Conservation (phyloP, 2,888 invertebrate species). For the Diabrotica balteata region DNA sequence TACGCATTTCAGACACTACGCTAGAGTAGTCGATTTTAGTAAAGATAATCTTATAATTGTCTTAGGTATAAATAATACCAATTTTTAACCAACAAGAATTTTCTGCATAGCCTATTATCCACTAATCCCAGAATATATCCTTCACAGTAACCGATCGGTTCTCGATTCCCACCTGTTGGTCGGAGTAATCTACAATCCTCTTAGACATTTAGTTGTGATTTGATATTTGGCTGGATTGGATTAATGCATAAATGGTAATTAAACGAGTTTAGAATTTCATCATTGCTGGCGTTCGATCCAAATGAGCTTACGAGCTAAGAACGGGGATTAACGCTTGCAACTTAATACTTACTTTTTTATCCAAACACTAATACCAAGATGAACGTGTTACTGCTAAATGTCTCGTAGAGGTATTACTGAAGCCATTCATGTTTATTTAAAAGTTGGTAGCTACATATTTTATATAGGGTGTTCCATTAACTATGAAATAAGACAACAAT, state of each 20-base stretch:
- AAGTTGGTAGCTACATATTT: too few relatives aligned
- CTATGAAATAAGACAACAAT: too few relatives aligned
- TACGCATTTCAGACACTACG: too few relatives aligned
- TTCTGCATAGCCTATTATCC: too few relatives aligned
- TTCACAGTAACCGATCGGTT: background rate
- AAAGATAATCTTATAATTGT: too few relatives aligned
- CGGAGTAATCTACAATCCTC: constrained; percentile 4
- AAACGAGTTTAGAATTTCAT: constrained; percentile 11
- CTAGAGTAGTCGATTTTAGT: too few relatives aligned
- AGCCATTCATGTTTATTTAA: background rate
- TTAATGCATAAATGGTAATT: constrained; percentile 4
- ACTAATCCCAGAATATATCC: background rate
- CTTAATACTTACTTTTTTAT: constrained; percentile 5
- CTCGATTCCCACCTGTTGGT: constrained; percentile 5
- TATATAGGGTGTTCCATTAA: too few relatives aligned
- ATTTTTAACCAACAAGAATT: too few relatives aligned
- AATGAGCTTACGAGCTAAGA: constrained; percentile 6
- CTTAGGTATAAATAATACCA: too few relatives aligned
- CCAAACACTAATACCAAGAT: background rate
- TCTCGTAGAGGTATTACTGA: background rate
- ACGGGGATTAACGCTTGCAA: background rate
- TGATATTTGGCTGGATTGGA: constrained; percentile 4
- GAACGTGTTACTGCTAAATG: background rate
- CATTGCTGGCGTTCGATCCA: constrained; percentile 1
- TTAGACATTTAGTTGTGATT: background rate